Percentiles rank a stretch among this genome's conserved stretches.
Evolutionary conservation across 1,140 invertebrate species (phyloP).

Genomic region (Drosophila neocordata): DNA sequence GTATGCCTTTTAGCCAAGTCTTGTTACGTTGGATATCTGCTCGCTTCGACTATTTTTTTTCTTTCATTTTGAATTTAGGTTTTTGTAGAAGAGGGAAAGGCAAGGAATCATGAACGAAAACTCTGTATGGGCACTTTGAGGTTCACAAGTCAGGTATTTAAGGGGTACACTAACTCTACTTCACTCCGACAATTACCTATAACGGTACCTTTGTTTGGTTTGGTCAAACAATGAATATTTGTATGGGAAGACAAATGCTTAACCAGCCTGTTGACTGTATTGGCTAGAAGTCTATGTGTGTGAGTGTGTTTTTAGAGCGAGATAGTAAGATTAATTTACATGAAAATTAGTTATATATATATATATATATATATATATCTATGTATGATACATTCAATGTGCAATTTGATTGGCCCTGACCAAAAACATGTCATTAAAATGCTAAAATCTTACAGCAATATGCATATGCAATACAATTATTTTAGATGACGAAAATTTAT

Average conservation of each 20-base stretch:
- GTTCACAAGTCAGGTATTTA: slow-evolving; percentile 54
- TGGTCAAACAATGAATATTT: slow-evolving; percentile 50
- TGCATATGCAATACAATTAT: slow-evolving; percentile 68
- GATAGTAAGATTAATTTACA: slow-evolving; percentile 61
- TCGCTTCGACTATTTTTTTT: slow-evolving; percentile 38
- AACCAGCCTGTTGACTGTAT: slow-evolving; percentile 37
- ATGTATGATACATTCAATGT: slow-evolving; percentile 25
- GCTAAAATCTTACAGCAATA: slow-evolving; percentile 73
- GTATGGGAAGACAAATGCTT: slow-evolving; percentile 26
- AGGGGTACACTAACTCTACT: not conserved
- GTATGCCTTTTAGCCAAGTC: slow-evolving; percentile 63
- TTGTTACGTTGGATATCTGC: slow-evolving; percentile 39
- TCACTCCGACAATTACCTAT: not conserved
- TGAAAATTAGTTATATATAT: slow-evolving; percentile 62
- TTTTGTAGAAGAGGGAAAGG: not conserved
- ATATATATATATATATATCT: slow-evolving; percentile 7
- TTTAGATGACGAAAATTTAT: slow-evolving; percentile 47
- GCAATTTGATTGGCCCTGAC: slow-evolving; percentile 35
- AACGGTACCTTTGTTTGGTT: slow-evolving; percentile 11
- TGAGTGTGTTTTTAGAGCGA: not conserved
- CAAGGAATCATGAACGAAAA: slow-evolving; percentile 27
- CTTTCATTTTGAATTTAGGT: slow-evolving; percentile 15
- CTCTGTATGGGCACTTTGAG: slow-evolving; percentile 45
- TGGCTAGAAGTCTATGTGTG: not conserved
- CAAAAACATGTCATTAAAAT: slow-evolving; percentile 69